phyloP scores from a whole-genome alignment of 1,140 invertebrate species.

The Dysdera silvatica region DNA sequence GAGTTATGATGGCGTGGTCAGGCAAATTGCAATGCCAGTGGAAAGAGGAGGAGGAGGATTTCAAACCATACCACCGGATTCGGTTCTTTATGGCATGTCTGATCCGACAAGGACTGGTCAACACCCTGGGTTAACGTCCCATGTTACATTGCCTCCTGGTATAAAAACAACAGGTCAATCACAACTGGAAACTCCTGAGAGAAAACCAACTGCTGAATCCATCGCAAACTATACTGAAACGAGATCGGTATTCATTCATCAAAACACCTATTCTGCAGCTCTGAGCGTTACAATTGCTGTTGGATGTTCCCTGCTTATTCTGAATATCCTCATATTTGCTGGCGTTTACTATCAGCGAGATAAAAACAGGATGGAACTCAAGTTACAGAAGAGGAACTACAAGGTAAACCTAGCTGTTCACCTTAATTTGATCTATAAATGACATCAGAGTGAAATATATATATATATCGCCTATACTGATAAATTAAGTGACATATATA shows the following conservation, averaged over 20 bases:
- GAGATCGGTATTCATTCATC: constrained; percentile 6
- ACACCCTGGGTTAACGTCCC: neutral
- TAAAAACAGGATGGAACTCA: constrained; percentile 45
- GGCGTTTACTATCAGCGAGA: constrained; percentile 81
- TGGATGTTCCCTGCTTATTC: constrained; percentile 73
- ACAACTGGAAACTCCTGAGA: neutral
- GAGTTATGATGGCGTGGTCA: constrained; percentile 46
- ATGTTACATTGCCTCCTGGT: neutral
- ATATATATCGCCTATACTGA: too few relatives aligned
- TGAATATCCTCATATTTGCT: constrained; percentile 87
- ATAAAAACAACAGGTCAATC: neutral
- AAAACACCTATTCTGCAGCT: constrained; percentile 73
- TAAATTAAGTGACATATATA: too few relatives aligned
- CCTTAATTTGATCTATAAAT: too few relatives aligned
- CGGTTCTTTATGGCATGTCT: too few relatives aligned
- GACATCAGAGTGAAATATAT: too few relatives aligned
- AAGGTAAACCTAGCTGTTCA: constrained; percentile 21
- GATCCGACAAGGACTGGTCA: too few relatives aligned
- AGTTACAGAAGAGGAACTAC: constrained; percentile 16
- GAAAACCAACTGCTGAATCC: neutral
- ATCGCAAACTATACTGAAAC: neutral
- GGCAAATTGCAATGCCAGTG: constrained; percentile 57
- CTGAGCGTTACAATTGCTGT: constrained; percentile 86
- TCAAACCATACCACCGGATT: too few relatives aligned
- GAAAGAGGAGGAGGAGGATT: too few relatives aligned